Evolutionary conservation across 2,797 vertebrate species (phyloP), one percentile per base, ranked within the genome.

Genomic region (Sebastes nivosus): DNA sequence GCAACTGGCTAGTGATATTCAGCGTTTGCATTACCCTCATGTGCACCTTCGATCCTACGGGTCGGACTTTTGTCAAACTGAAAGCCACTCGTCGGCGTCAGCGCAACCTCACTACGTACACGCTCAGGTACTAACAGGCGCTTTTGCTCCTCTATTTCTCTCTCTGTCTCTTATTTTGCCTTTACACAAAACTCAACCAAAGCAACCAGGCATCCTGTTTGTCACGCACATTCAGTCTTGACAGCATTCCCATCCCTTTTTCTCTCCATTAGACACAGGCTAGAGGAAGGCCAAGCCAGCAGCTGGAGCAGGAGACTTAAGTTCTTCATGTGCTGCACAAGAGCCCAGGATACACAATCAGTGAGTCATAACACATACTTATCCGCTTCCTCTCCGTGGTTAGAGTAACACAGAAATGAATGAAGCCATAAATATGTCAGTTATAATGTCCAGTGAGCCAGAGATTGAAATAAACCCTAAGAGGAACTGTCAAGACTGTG

Each of bases 1-100:
- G 99, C 94, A 99, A 99, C 94, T 99, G 98, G 99, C 97, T 99
- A 10, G 98, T 99, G 86, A 99, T 99, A 93, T 96, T 99, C 88
- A 99, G 98, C 0, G 97, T 99, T 79, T 99, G 97, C 92, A 97
- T 99, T 92, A 99, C 98, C 0, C 97, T 99, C 77, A 97, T 98
- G 88, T 99, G 99, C 4, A 99, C 99, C 83, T 99, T 99, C 2
- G 99, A 99, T 90, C 98, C 98, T 20, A 99, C 99, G 3, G 99
- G 99, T 71, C 96, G 99, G 80, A 99, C 99, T 2, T 99, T 99
- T 8, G 99, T 99, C 90, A 99, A 99, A 75, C 96, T 99, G 76
- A 97, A 98, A 6, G 98, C 98, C 85, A 99, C 98, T 0, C 98
- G 99, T 54, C 95, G 98, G 22, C 96, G 98, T 13, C 98, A 99